These are phyloP conservation scores for Palythoa grandiflora DNA, from an alignment of 92 coral and sea anemone genomes.

Conservation along the genomic window DNA sequence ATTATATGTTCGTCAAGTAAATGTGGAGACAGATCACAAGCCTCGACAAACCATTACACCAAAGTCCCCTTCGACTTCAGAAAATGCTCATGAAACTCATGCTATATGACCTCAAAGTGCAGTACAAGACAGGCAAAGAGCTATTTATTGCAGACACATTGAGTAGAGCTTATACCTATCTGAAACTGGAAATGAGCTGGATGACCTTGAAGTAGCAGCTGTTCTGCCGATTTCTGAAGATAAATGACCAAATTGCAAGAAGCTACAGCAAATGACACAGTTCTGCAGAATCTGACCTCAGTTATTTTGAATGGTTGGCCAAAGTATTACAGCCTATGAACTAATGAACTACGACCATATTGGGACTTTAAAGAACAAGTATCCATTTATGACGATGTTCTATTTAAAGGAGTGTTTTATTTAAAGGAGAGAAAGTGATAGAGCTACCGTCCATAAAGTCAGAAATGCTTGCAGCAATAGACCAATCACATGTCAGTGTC, in stretches of 20 bases:
- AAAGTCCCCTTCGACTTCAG: conserved; percentile 52
- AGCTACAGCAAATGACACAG: conserved; percentile 38
- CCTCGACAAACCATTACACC: conserved; percentile 49
- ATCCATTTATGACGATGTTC: conserved; percentile 2
- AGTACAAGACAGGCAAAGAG: conserved; percentile 42
- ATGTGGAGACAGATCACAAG: conserved; percentile 55
- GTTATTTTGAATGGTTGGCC: conserved; percentile 49
- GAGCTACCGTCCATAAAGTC: conserved; percentile 28
- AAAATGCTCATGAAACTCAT: conserved; percentile 54
- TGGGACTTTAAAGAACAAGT: conserved; percentile 49
- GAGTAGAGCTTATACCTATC: conserved; percentile 47
- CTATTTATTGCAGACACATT: conserved; percentile 54
- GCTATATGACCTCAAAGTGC: conserved; percentile 36
- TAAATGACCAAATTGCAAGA: conserved; percentile 36
- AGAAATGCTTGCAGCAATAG: conserved; percentile 48
- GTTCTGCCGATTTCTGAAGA: conserved; percentile 50
- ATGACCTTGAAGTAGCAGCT: conserved; percentile 38
- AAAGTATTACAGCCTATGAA: conserved; percentile 24
- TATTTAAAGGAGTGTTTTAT: too few relatives aligned
- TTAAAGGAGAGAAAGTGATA: conserved; percentile 42
- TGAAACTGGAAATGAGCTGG: conserved; percentile 38
- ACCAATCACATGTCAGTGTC: conserved; percentile 26
- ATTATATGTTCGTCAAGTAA: conserved; percentile 35
- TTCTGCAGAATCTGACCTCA: conserved; percentile 29
- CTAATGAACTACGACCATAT: conserved; percentile 18